phyloP scores from a whole-genome alignment of 1,140 invertebrate species.

The Holotrichia oblita region DNA sequence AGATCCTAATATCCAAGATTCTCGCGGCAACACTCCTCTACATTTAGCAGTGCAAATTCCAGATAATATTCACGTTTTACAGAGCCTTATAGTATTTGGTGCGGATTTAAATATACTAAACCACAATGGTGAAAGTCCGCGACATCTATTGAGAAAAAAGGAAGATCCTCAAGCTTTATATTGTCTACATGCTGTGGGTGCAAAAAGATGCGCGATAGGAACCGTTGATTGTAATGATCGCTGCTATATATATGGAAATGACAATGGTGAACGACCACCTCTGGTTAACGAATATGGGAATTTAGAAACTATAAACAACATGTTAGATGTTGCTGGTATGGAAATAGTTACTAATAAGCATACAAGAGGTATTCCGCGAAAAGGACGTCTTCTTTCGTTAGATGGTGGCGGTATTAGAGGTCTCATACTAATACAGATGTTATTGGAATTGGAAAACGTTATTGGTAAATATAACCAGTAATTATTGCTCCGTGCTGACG shows the following conservation, averaged over 20 bases:
- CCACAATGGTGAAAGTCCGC: slow-evolving; percentile 74
- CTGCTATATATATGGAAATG: slow-evolving; percentile 68
- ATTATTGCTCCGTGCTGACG: too few relatives aligned
- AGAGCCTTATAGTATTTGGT: slow-evolving; percentile 89
- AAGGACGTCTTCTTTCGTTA: slow-evolving; percentile 78
- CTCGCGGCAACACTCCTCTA: slow-evolving; percentile 82
- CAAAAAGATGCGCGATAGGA: slow-evolving; percentile 71
- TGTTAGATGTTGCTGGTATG: slow-evolving; percentile 67
- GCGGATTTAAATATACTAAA: slow-evolving; percentile 85
- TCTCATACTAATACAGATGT: slow-evolving; percentile 84
- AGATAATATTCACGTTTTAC: slow-evolving; percentile 70
- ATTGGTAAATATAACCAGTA: slow-evolving; percentile 57
- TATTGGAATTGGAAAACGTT: slow-evolving; percentile 83
- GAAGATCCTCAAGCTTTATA: slow-evolving; percentile 81
- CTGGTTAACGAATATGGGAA: slow-evolving; percentile 65
- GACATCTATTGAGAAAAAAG: slow-evolving; percentile 77
- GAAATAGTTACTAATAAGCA: slow-evolving; percentile 61
- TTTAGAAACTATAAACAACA: slow-evolving; percentile 66
- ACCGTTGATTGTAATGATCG: slow-evolving; percentile 69
- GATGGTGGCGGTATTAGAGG: slow-evolving; percentile 96
- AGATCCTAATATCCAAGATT: slow-evolving; percentile 70
- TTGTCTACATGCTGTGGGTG: slow-evolving; percentile 86
- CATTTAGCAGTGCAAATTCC: slow-evolving; percentile 78
- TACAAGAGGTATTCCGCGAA: slow-evolving; percentile 54
- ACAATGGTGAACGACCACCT: slow-evolving; percentile 71